Evolutionary conservation across 2,888 invertebrate species (phyloP).

Genomic region (Onchidella celtica): DNA sequence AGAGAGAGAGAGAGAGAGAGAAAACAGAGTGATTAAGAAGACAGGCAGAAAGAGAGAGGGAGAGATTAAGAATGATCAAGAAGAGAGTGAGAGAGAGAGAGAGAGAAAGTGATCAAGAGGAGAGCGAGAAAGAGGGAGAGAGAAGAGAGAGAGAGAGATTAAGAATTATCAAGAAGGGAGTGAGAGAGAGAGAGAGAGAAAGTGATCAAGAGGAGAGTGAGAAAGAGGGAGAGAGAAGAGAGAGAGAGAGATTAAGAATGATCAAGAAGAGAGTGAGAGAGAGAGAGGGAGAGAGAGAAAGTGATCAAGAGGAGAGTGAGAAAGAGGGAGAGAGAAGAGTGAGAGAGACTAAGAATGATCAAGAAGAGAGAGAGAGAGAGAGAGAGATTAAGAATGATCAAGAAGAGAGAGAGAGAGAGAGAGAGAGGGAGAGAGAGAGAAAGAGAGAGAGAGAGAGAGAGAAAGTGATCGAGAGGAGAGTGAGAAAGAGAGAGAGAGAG

Average conservation of each 20-base stretch:
- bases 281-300: neutral
- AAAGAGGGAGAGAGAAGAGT: neutral
- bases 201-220: neutral
- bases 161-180: neutral
- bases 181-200: constrained; percentile 8
- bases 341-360: neutral
- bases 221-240: neutral
- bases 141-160: too few species aligned
- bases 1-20: too few species aligned
- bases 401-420: constrained; percentile 4
- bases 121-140: too few species aligned
- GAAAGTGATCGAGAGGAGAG: constrained; percentile 18
- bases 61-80: too few species aligned
- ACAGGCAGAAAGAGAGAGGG: too few species aligned
- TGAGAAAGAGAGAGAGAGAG: neutral
- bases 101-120: too few species aligned
- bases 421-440: neutral
- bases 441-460: neutral
- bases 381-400: neutral
- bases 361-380: neutral
- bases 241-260: neutral
- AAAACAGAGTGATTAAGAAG: too few species aligned
- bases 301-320: neutral
- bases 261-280: neutral
- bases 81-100: too few species aligned